These are phyloP conservation scores for Petrosia ficiformis DNA, from an alignment of 37 sponge, comb jelly and placozoan species.

Conservation along the genomic window DNA sequence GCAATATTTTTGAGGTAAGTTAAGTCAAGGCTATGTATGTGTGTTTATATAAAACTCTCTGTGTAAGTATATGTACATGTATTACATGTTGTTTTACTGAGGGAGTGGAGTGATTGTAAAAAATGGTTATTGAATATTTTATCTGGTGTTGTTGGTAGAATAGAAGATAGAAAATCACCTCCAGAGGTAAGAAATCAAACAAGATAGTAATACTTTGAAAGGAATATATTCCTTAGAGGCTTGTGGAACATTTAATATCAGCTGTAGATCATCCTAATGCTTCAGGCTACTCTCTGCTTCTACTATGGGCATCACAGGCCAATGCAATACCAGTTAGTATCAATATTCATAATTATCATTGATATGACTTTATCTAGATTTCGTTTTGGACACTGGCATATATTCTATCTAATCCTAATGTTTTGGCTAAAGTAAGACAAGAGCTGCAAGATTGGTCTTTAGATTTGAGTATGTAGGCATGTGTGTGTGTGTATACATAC, in stretches of 20 bases:
- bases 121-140: not conserved
- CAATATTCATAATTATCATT: not conserved
- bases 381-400: slow-evolving; percentile 56
- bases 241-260: slow-evolving; percentile 34
- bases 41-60: no score
- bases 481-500: no score
- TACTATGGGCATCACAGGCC: slow-evolving; percentile 88
- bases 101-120: not conserved
- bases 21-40: not conserved
- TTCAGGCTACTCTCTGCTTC: slow-evolving; percentile 66
- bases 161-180: not conserved
- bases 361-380: slow-evolving; percentile 7
- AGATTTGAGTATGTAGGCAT: no score
- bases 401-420: slow-evolving; percentile 24
- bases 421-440: slow-evolving; percentile 4
- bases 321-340: slow-evolving; percentile 75
- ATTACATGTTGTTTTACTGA: not conserved
- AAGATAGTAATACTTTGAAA: no score
- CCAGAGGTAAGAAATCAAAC: not conserved
- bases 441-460: slow-evolving; percentile 9
- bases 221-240: no score
- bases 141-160: not conserved
- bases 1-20: slow-evolving; percentile 64
- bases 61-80: no score
- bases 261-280: slow-evolving; percentile 47